Base-by-base conservation (phyloP, 1,140 invertebrate genomes). In the Neotoxoptera formosana region DNA sequence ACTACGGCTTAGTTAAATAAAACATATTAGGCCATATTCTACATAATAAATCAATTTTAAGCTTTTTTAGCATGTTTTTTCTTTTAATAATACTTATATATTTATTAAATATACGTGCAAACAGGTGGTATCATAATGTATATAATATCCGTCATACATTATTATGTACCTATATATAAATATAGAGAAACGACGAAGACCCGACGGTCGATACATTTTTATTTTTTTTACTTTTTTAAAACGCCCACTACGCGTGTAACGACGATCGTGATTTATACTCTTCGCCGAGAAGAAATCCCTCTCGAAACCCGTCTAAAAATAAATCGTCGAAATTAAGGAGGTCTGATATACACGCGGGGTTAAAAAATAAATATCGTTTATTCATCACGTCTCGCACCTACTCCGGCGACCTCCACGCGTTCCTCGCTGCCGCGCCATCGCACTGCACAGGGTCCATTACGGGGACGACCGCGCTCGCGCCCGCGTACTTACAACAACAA, bases 351-450 rank as follows among this genome's bases (percentile, higher is more conserved):
- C 6, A 36, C 23, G 67, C 90, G n/a, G 67, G 67, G 67, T 83
- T 92, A 92, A 92, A 56, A 56, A 76, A 92, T 84, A 84, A 84
- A 89, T 56, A 92, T 92, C 76, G 47, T 83, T 81, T 89, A 89
- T 53, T 36, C 45, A 53, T 53, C 20, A n/a, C n/a, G n/a, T 34
- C 7, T 51, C 34, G n/a, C 30, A 87, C 83, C 34, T 41, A 84
- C 36, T 20, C 20, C 83, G 23, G 34, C 36, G 25, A 41, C 83
- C 9, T n/a, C n/a, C n/a, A n/a, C n/a, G 45, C 60, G 60, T 41
- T 23, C 8, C 23, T 11, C 45, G 30, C 84, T 41, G 84, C n/a
- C n/a, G 47, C 45, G 84, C 51, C 56, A 36, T 21, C 36, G 23
- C 30, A 7, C n/a, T 76, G 60, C 23, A 45, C 83, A 84, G 83